Evolutionary conservation across 2,888 invertebrate genomes (phyloP).

Genomic region (Eupithecia subumbrata): DNA sequence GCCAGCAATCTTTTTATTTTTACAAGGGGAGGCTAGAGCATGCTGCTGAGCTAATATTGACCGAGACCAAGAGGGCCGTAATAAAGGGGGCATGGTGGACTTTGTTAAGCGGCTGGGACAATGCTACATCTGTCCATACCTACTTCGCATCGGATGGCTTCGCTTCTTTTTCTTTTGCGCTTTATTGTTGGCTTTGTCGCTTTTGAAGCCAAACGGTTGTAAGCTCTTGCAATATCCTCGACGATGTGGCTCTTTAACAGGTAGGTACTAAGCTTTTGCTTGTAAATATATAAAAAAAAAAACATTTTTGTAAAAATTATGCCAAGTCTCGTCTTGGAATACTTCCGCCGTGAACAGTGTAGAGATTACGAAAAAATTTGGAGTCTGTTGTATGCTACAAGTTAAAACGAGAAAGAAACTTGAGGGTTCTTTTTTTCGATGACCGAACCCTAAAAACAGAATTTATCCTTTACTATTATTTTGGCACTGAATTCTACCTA

Average conservation of each 20-base stretch:
- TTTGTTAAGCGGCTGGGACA: constrained; percentile 51
- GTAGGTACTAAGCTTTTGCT: neutral
- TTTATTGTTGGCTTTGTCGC: constrained; percentile 1
- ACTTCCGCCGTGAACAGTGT: no score
- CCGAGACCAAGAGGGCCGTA: constrained; percentile 50
- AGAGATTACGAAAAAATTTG: no score
- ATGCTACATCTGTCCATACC: constrained; percentile 53
- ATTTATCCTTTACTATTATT: no score
- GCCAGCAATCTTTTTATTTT: constrained; percentile 40
- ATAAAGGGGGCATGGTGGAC: constrained; percentile 54
- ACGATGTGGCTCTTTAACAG: neutral
- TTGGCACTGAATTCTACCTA: no score
- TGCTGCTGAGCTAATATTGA: constrained; percentile 54
- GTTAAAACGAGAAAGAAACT: no score
- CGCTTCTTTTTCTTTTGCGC: constrained; percentile 12
- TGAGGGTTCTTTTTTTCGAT: no score
- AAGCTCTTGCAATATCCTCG: neutral
- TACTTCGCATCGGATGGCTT: constrained; percentile 1
- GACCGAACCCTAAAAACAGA: no score
- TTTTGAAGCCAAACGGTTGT: neutral
- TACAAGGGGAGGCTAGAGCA: constrained; percentile 43
- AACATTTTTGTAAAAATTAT: no score
- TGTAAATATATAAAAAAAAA: neutral
- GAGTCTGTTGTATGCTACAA: no score
- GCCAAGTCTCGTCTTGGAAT: no score